Percentiles rank a stretch among this genome's conserved stretches.
These are phyloP conservation scores for Pavo muticus DNA, from an alignment of 2,113 vertebrate species.

Conservation along the genomic window DNA sequence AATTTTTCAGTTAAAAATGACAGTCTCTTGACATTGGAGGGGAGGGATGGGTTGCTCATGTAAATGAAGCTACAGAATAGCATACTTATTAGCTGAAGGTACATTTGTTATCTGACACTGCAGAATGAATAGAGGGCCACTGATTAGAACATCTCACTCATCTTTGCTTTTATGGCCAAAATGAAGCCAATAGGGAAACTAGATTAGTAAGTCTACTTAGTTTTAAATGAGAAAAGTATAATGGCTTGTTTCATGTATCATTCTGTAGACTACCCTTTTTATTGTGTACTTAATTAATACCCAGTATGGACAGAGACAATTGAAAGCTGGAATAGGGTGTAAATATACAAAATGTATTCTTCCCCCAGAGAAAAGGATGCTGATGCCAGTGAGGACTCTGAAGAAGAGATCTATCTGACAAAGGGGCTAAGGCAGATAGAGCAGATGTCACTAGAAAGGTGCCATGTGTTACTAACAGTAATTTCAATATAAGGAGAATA, in stretches of 20 bases:
- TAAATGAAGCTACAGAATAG: neutral
- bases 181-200: neutral
- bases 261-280: neutral
- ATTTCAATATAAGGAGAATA: neutral
- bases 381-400: neutral
- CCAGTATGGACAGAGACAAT: neutral
- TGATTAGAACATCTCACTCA: neutral
- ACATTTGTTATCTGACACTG: neutral
- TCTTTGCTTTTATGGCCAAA: neutral
- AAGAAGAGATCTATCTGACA: neutral
- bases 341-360: neutral
- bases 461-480: neutral
- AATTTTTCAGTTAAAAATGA: neutral
- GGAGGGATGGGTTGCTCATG: neutral
- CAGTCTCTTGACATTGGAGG: neutral
- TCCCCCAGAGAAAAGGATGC: accelerated
- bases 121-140: neutral
- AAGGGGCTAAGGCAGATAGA: neutral
- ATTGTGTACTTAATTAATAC: neutral
- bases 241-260: neutral
- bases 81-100: neutral
- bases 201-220: neutral
- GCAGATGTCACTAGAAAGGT: neutral
- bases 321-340: neutral
- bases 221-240: conserved; percentile 26